A percentile compares a stretch with the other conserved stretches of the same genome.
phyloP scores from a whole-genome alignment of 30 jellyfish, hydroid and myxozoan genomes.

The Turritopsis dohrnii region DNA sequence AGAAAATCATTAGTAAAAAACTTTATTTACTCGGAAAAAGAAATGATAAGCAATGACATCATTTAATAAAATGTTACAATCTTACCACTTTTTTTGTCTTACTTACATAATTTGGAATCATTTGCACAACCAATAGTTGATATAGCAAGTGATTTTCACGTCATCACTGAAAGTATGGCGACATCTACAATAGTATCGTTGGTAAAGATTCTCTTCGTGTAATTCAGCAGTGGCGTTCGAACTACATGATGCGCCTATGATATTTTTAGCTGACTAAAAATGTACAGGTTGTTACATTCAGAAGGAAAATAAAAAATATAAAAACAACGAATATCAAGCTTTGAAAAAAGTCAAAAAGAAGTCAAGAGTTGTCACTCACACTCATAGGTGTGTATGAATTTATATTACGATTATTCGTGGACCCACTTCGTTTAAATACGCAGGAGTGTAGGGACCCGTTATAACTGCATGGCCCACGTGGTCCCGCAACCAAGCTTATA shows the following conservation, averaged over 20 bases:
- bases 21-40: too few species aligned
- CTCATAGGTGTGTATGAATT: not conserved
- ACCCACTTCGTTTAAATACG: not conserved
- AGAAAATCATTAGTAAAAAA: too few species aligned
- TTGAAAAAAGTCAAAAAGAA: too few species aligned
- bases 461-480: not conserved
- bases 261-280: not conserved
- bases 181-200: not conserved
- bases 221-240: not conserved
- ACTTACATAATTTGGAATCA: not conserved
- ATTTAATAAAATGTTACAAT: too few species aligned
- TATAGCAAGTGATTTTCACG: not conserved
- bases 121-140: not conserved
- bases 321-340: too few species aligned
- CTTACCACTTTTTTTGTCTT: not conserved
- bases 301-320: too few species aligned
- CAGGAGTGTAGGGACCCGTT: not conserved
- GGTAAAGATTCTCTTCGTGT: not conserved
- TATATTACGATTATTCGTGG: not conserved
- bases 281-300: not conserved
- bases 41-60: too few species aligned
- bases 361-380: not conserved
- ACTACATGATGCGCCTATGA: not conserved
- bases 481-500: not conserved
- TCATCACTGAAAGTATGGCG: not conserved